Base-by-base conservation (phyloP, 2,113 vertebrate genomes). In the Atractosteus spatula region DNA sequence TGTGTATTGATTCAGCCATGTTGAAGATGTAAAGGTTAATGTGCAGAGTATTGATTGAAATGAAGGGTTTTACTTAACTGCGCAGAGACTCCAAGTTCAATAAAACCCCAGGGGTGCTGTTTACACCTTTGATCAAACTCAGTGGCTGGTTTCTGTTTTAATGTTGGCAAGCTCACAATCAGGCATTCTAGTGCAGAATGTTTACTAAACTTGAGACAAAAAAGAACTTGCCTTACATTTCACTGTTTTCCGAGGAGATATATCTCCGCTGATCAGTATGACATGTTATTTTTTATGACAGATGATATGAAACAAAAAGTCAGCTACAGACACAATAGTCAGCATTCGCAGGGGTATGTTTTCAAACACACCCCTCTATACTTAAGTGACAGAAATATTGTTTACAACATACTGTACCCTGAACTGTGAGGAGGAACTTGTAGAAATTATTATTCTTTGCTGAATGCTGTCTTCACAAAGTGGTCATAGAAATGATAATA, bases 1-100 rank as follows among this genome's bases (percentile, higher is more conserved):
- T 66, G n/a, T 7, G 41, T 73, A 68, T 62, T 68, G 66, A 73
- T 68, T 61, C 56, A 47, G 65, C 45, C 72, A 62, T 51, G 72
- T 29, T 68, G 66, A 44, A 73, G 72, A 57, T 73, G 56, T 57
- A 73, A 73, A 68, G 56, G 72, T 67, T 62, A 73, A 73, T 68
- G 44, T 62, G 55, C 43, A 29, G 63, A 41, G 0, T 67, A 62
- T 68, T 68, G 66, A 73, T 73, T 68, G 14, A 45, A 73, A 73
- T 62, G 42, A 41, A 73, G 64, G 72, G 55, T 68, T 45, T 68
- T 73, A 54, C 55, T 68, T 73, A 73, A 73, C 55, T 68, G 12
- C 45, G 41, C 16, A 73, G 55, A 57, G 29, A 41, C 29, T 61
- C 69, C 4, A 8, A 14, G 56, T 61, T 73, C n/a, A 29, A 59